Conservation (phyloP, 2,797 vertebrate species). For the Dallia pectoralis region DNA sequence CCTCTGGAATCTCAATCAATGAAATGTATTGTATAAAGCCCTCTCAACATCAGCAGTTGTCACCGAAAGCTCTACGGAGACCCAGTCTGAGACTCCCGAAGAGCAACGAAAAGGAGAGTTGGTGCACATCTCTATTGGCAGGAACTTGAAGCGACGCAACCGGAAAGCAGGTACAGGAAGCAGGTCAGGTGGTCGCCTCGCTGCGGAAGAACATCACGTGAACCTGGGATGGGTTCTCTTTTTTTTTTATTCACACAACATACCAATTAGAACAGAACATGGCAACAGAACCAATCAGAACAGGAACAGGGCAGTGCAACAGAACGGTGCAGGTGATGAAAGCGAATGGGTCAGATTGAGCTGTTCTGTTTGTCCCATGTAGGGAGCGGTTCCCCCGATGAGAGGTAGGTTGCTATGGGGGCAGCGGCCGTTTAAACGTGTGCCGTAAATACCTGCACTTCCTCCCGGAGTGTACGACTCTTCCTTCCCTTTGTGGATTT, state of each 20-base stretch:
- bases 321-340: slow-evolving; percentile 21
- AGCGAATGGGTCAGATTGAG: not conserved
- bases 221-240: slow-evolving; percentile 27
- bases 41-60: no score
- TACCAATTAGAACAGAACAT: slow-evolving; percentile 17
- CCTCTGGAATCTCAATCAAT: no score
- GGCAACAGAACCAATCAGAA: not conserved
- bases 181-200: slow-evolving; percentile 24
- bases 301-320: not conserved
- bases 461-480: no score
- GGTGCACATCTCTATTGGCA: slow-evolving; percentile 25
- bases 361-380: slow-evolving; percentile 5
- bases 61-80: not conserved
- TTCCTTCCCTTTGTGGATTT: no score
- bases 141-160: slow-evolving; percentile 38
- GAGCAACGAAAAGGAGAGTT: not conserved
- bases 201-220: slow-evolving; percentile 7
- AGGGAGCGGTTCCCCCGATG: not conserved
- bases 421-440: no score
- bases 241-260: slow-evolving; percentile 31
- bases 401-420: not conserved
- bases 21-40: no score
- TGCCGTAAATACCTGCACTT: no score
- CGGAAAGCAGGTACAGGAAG: slow-evolving; percentile 10
- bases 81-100: not conserved